These are phyloP conservation scores for Xerus inauris DNA, from an alignment of 2,113 vertebrate genomes.

Conservation along the genomic window DNA sequence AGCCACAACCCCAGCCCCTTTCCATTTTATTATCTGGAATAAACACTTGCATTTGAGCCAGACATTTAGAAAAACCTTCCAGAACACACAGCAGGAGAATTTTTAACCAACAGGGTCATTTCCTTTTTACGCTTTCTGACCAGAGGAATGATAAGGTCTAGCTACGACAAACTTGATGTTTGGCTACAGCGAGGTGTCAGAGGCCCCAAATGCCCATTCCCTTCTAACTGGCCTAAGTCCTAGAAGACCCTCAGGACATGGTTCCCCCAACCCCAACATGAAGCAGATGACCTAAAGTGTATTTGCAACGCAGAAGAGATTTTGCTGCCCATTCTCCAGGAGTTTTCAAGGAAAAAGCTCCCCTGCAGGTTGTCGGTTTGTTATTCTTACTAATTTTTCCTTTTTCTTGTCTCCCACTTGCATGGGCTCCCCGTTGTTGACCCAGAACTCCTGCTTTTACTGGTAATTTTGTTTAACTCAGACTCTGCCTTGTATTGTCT, in stretches of 20 bases:
- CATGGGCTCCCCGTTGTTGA: not conserved
- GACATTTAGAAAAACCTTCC: not conserved
- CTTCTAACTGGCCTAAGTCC: not conserved
- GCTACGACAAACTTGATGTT: not conserved
- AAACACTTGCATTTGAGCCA: conserved; percentile 13
- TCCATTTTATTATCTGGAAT: conserved; percentile 22
- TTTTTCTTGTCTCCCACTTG: not conserved
- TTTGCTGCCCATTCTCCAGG: not conserved
- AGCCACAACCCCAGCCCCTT: no score
- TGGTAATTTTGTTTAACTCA: conserved; percentile 62
- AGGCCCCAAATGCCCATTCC: not conserved
- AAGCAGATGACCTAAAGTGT: not conserved
- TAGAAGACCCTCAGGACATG: not conserved
- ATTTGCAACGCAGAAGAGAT: not conserved
- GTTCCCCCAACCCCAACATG: not conserved
- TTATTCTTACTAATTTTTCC: conserved; percentile 30
- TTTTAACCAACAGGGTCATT: not conserved
- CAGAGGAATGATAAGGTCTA: not conserved
- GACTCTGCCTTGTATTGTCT: conserved; percentile 49
- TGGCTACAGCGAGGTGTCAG: not conserved
- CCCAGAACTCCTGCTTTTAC: conserved; percentile 52
- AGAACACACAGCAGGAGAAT: not conserved
- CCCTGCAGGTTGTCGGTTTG: not conserved
- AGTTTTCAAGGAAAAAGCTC: not conserved
- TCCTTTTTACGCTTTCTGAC: not conserved